These are phyloP conservation scores for Typhlomys cinereus DNA, from an alignment of 2,113 vertebrate genomes.

Conservation along the genomic window DNA sequence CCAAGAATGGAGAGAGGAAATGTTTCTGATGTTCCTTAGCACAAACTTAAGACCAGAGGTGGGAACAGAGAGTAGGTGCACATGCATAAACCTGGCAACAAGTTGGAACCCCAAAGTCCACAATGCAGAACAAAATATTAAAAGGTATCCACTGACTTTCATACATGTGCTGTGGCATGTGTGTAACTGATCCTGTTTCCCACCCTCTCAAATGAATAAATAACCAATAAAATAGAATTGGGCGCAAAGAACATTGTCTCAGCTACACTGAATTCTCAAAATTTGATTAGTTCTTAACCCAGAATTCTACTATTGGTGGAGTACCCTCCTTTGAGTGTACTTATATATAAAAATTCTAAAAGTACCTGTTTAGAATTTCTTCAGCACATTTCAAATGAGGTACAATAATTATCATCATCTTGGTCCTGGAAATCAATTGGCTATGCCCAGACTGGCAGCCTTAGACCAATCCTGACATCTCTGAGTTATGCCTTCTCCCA, in stretches of 20 bases:
- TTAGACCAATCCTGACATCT: slow-evolving; percentile 34
- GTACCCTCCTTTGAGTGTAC: slow-evolving; percentile 1
- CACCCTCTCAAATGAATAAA: too few relatives aligned
- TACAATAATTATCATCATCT: slow-evolving; percentile 68
- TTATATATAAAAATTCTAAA: slow-evolving; percentile 63
- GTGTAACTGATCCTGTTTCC: too few relatives aligned
- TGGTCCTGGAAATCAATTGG: slow-evolving; percentile 48
- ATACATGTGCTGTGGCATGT: too few relatives aligned
- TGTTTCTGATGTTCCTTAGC: slow-evolving; percentile 7
- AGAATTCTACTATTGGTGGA: slow-evolving; percentile 50
- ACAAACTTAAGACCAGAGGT: slow-evolving; percentile 48
- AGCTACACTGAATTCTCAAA: not conserved
- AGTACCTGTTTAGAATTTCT: slow-evolving; percentile 42
- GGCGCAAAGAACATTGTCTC: not conserved
- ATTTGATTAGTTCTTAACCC: slow-evolving; percentile 35
- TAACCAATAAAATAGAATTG: too few relatives aligned
- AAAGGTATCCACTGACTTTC: too few relatives aligned
- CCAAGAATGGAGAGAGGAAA: not conserved
- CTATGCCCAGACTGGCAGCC: not conserved
- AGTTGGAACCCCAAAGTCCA: too few relatives aligned
- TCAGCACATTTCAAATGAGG: slow-evolving; percentile 65
- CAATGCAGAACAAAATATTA: too few relatives aligned
- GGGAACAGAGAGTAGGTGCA: too few relatives aligned
- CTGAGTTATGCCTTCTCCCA: slow-evolving; percentile 59
- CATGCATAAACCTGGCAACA: too few relatives aligned